phyloP scores from a whole-genome alignment of 2,797 vertebrate genomes.

The Buphagus erythrorhynchus region DNA sequence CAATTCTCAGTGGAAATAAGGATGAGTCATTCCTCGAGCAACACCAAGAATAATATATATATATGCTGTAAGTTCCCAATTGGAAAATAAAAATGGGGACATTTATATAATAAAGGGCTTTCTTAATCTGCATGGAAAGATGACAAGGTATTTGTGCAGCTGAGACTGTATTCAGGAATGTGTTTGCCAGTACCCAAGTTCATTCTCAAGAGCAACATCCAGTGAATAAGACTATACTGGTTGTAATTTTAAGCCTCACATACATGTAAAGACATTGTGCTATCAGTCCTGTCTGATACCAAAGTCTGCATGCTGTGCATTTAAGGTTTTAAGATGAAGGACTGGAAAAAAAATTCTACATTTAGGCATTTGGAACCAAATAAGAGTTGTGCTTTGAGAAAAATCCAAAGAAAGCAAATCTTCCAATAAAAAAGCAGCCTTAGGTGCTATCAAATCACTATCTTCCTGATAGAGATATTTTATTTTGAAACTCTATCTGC shows the following conservation, averaged over 20 bases:
- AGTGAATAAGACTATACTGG: not conserved
- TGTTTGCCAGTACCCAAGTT: not conserved
- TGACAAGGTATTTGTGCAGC: not conserved
- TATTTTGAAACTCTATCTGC: not conserved
- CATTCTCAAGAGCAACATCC: conserved; percentile 30
- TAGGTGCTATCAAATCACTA: not conserved
- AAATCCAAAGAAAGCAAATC: not conserved
- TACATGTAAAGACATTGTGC: not conserved
- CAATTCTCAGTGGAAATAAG: conserved; percentile 59
- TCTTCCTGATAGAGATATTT: not conserved
- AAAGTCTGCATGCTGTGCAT: not conserved
- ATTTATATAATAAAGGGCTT: conserved; percentile 31
- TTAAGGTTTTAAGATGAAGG: not conserved
- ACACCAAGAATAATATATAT: conserved; percentile 20
- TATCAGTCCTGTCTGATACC: conserved; percentile 1
- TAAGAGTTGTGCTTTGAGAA: not conserved
- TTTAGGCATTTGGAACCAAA: not conserved
- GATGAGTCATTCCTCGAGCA: conserved; percentile 48
- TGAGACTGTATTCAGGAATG: not conserved
- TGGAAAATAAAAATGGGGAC: conserved; percentile 9
- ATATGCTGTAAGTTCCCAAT: not conserved
- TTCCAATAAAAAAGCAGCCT: not conserved
- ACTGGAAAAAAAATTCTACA: not conserved
- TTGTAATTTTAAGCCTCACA: conserved; percentile 20
- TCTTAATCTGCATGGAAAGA: not conserved